Base-by-base conservation (phyloP, 2,797 vertebrate genomes). In the Mus spretus region DNA sequence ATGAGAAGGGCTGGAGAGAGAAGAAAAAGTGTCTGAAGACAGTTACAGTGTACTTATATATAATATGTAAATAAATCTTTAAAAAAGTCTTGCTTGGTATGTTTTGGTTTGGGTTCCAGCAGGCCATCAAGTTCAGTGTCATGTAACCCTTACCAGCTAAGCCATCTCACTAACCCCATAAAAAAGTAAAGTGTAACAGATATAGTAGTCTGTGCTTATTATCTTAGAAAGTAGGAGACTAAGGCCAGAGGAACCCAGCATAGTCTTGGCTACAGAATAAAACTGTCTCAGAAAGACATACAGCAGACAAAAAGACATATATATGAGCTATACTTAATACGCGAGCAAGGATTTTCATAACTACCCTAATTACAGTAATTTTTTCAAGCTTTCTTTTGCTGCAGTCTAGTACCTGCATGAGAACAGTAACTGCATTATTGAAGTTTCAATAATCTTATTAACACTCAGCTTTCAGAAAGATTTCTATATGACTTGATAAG, bases 331-430 rank as follows among this genome's bases (percentile, higher is more conserved):
- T 22, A 55, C 14, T 78, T 53, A 59, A 50, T 9, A 79, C 34
- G 19, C 79, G 90, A 53, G 59, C 89, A 89, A 82, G 80, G 28
- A 57, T 70, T 70, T 77, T 94, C 72, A 44, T 47, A 55, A 77
- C 89, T 63, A 44, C 19, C 37, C 53, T 63, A 74, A 90, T 67
- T 90, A 86, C 4, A 85, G 70, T 82, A 59, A 90, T 72, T 40
- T 95, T 50, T 63, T 37, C 80, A 87, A 47, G n/a, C 61, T 92
- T 80, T 91, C 37, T 92, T 97, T 82, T 93, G 70, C 81, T 93
- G 55, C 15, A 77, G 9, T n/a, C 50, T 55, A 53, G 31, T 37
- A 55, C 19, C 59, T 85, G 24, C 59, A 78, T 44, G 47, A 93
- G 93, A 87, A 94, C 44, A 91, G 75, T 47, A 83, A 89, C 40